Evolutionary conservation across 1,140 invertebrate genomes (phyloP).

Genomic region (Metaphire vulgaris): DNA sequence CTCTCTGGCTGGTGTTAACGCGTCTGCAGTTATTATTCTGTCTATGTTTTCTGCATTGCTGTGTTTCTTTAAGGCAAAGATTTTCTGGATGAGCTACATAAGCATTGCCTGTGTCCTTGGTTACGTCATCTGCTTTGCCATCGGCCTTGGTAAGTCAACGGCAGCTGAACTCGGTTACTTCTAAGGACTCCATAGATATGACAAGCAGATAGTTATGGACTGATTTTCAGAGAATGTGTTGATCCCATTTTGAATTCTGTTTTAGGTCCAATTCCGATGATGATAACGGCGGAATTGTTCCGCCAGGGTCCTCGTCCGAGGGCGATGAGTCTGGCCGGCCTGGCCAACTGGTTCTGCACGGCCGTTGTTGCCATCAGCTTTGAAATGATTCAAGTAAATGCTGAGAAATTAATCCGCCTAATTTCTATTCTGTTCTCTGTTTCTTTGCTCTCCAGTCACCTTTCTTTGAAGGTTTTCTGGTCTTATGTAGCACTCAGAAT

Average conservation of each 20-base stretch:
- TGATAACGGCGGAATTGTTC: conserved; percentile 87
- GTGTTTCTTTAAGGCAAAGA: conserved; percentile 40
- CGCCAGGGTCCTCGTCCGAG: conserved; percentile 91
- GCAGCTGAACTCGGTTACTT: no score
- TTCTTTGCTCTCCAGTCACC: no score
- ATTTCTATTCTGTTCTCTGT: no score
- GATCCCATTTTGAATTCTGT: no score
- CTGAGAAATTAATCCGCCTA: no score
- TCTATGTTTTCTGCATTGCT: background rate
- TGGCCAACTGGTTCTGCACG: conserved; percentile 64
- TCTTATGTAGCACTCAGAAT: no score
- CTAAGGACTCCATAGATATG: no score
- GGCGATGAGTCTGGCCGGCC: conserved; percentile 91
- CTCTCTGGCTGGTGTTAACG: background rate
- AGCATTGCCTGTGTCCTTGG: conserved; percentile 69
- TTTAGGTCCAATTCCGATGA: conserved; percentile 83
- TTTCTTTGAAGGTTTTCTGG: no score
- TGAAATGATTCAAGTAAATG: conserved; percentile 30
- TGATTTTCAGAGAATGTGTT: no score
- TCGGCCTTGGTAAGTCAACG: conserved; percentile 61
- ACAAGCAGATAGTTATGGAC: no score
- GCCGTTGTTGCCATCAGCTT: conserved; percentile 28
- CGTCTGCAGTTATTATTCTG: background rate
- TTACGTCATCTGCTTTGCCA: conserved; percentile 82
- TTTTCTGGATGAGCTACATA: conserved; percentile 81